phyloP scores from a whole-genome alignment of 2,888 invertebrate species.

The Xestia sexstrigata region DNA sequence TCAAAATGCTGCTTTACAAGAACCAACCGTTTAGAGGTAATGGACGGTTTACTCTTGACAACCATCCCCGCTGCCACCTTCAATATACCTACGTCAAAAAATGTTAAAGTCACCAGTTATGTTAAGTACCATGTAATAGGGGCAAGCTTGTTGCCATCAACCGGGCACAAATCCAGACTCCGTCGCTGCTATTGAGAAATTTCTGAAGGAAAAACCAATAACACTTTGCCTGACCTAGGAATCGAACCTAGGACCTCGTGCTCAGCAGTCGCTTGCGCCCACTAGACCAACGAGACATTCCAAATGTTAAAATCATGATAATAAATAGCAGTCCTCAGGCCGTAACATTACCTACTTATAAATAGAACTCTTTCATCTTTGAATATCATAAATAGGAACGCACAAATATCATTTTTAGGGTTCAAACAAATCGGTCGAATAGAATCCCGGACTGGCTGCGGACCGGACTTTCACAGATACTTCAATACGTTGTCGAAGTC shows the following conservation, averaged over 20 bases:
- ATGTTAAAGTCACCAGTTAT: background rate
- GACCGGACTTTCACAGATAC: background rate
- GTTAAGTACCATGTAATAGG: too few relatives aligned
- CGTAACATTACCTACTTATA: background rate
- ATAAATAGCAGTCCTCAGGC: background rate
- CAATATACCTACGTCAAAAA: background rate
- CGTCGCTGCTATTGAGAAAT: too few relatives aligned
- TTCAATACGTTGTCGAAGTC: background rate
- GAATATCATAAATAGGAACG: background rate
- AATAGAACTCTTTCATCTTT: background rate
- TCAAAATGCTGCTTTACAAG: background rate
- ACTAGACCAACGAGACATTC: too few relatives aligned
- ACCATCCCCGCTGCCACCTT: background rate
- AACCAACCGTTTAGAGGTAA: background rate
- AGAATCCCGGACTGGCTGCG: background rate
- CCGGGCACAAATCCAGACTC: too few relatives aligned
- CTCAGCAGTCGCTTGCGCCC: too few relatives aligned
- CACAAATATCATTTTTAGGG: background rate
- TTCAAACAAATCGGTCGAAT: background rate
- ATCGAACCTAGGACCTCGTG: too few relatives aligned
- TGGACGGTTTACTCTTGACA: background rate
- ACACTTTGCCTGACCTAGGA: too few relatives aligned
- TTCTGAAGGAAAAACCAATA: too few relatives aligned
- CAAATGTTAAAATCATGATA: background rate
- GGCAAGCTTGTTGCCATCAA: too few relatives aligned